Percentiles rank a stretch among this genome's conserved stretches.
phyloP scores from a whole-genome alignment of 1,140 invertebrate species.

The Pygmarrhopalites habei region DNA sequence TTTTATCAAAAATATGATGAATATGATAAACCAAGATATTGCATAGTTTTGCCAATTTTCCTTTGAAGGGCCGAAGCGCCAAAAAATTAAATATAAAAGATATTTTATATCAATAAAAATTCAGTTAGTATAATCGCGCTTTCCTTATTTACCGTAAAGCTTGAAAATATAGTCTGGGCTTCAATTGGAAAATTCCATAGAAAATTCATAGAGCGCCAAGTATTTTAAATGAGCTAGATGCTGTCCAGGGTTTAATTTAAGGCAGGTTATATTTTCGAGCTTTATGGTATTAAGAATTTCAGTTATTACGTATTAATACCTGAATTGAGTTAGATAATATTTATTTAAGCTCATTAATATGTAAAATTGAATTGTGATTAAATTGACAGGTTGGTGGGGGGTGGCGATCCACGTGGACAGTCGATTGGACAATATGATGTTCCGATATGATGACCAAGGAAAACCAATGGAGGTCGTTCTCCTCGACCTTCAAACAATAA shows the following conservation, averaged over 20 bases:
- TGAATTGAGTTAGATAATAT: neutral
- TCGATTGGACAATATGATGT: conserved; percentile 61
- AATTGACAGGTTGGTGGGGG: neutral
- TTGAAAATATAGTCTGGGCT: no score
- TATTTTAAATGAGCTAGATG: neutral
- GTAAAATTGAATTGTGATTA: neutral
- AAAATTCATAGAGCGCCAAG: neutral
- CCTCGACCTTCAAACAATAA: conserved; percentile 16
- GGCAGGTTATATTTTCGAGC: neutral
- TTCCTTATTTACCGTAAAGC: no score
- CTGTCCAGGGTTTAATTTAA: neutral
- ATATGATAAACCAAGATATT: no score
- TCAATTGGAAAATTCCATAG: no score
- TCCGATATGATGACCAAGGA: conserved; percentile 44
- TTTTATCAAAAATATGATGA: neutral
- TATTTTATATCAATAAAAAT: no score
- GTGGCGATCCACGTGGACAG: conserved; percentile 51
- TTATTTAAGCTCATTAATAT: neutral
- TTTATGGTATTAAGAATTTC: neutral
- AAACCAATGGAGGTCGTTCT: conserved; percentile 1
- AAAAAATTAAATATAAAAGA: no score
- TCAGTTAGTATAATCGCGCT: no score
- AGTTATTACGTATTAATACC: neutral
- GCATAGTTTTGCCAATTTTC: no score
- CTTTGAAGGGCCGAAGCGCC: no score